Base-by-base conservation (phyloP, 2,888 invertebrate genomes). In the Capitulum mitella region DNA sequence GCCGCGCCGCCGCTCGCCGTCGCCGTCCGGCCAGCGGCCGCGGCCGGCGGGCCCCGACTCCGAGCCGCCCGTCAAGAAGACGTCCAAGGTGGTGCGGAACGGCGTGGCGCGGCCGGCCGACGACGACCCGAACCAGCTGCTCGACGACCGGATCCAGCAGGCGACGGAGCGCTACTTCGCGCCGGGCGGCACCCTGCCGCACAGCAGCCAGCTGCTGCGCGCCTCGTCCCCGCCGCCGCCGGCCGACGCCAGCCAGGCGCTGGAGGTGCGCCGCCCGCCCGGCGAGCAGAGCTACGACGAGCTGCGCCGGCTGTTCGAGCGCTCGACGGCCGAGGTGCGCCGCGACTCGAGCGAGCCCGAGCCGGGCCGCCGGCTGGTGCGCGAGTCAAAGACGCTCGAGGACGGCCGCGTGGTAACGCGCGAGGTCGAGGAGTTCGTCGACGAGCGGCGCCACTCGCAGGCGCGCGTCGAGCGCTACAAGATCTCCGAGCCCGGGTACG, bases 391-490 rank as follows among this genome's bases (percentile, higher is more conserved):
- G 22, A 10, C 10, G 37, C 70, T 70, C 12, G 70, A 70, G 22
- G 70, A 70, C 70, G 70, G 70, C 34, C 70, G 70, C 19, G 70
- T 22, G 70, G 70, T 70, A 22, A 70, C 70, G 19, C 70, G 70
- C 34, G 70, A 70, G 70, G 37, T 70, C 22, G 70, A 70, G 70
- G 70, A 70, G 70, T 37, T 22, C 70, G 37, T 37, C 22, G 70
- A 70, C 70, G 37, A 37, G 37, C 14, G 70, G 37, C 34, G 37
- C 22, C 70, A 70, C 37, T 34, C 70, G 22, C 70, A 70, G 37
- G 32, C 70, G 37, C 70, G 70, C 70, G 70, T 70, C 70, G 70
- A 70, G 37, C 70, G 70, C 37, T 70, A 70, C 37, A 70, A 22
- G 70, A 26, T 70, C 70, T 37, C 70, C 22, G 37, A 70, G 70